Evolutionary conservation across 2,888 invertebrate genomes (phyloP).

Genomic region (Eurytoma californica): DNA sequence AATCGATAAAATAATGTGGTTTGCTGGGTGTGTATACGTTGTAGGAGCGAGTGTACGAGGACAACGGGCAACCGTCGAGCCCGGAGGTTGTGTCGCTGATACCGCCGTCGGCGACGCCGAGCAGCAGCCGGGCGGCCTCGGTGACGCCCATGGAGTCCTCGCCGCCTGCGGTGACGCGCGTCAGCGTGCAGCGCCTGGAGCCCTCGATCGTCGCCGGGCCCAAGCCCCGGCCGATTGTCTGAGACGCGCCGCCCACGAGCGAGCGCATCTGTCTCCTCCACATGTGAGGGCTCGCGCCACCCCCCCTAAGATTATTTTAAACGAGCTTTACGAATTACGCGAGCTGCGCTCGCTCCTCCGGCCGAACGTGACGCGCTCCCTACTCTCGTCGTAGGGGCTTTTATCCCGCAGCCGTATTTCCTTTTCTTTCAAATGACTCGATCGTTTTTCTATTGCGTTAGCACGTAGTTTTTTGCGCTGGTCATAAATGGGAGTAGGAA

Average conservation of each 20-base stretch:
- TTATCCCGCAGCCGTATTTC: no score
- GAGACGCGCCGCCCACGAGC: conserved; percentile 30
- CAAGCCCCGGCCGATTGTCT: conserved; percentile 51
- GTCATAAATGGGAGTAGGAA: no score
- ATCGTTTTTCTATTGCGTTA: no score
- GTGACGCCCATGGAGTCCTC: conserved; percentile 77
- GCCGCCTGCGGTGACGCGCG: conserved; percentile 77
- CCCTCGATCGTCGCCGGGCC: conserved; percentile 41
- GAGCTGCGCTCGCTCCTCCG: no score
- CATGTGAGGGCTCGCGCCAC: conserved; percentile 28
- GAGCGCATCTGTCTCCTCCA: conserved; percentile 44
- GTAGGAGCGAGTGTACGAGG: conserved; percentile 72
- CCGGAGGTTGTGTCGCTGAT: conserved; percentile 84
- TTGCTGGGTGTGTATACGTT: conserved; percentile 49
- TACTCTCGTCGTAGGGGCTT: no score
- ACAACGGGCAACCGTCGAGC: conserved; percentile 74
- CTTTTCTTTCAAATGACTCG: no score
- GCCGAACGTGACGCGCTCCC: no score
- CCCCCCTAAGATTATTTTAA: neutral
- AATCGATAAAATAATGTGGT: conserved; percentile 33
- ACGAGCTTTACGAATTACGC: neutral
- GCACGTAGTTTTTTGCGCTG: no score
- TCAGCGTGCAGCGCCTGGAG: conserved; percentile 54
- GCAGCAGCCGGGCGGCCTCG: conserved; percentile 77
- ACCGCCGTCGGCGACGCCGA: conserved; percentile 79